Evolutionary conservation across 1,140 invertebrate genomes (phyloP), one percentile per base, ranked within the genome.

Genomic region (Cotesia chilonis): DNA sequence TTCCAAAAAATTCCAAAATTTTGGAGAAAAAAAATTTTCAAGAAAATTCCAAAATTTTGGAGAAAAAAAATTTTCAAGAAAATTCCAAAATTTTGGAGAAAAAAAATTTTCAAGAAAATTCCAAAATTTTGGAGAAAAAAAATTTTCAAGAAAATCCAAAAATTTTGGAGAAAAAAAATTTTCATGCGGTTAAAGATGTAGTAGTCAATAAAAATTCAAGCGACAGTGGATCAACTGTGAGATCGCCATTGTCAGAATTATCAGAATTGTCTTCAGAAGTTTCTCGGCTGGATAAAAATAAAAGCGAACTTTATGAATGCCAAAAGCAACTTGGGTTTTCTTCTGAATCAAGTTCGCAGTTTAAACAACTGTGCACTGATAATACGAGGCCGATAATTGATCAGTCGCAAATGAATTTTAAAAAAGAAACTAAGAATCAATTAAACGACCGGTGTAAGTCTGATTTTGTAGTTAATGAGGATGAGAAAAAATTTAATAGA

Each of bases 381-480:
- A 51, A 71, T 37, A 17, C 65, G 2, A 66, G 64, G 73, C 55
- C 68, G 1, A 60, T 59, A 14, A 57, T 66, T 52, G 63, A 17
- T 37, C 55, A 38, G 20, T 41, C 35, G 4, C 65, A 59, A 6
- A 35, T 51, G 0, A 63, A 51, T 20, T 77, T 73, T 1, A 77
- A 81, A 55, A 87, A 87, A 72, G 84, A 86, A 37, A 70, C 80
- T 1, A 86, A 85, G 35, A 86, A 87, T 76, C 80, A 84, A 28
- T 63, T 85, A 61, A 87, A 85, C 63, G 79, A 80, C 4, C 82
- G 51, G 9, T 75, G 75, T 0, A 85, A 84, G 61, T 76, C 78
- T 9, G 83, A 77, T 17, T 76, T 76, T 20, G 65, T 14, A 52
- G 51, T 68, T 20, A 41, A 1, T 12, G 69, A 73, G n/a, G 47